Conservation (phyloP, 2,797 vertebrate genomes). For the Champsocephalus esox region DNA sequence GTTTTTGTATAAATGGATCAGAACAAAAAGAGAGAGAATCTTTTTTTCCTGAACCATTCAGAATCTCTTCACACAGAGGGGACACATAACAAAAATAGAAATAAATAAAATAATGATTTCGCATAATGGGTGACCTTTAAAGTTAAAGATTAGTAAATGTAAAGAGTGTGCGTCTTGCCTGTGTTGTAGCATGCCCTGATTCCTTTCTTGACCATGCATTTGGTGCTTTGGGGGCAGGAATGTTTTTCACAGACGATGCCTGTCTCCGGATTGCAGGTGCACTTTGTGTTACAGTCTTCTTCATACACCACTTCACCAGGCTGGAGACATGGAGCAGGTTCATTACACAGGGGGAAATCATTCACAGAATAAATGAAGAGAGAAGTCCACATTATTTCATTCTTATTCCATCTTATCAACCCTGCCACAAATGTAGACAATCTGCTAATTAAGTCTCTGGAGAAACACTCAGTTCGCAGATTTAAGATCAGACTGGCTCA, state of each 20-base stretch:
- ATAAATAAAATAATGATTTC: too few relatives aligned
- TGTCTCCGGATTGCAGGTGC: constrained; percentile 67
- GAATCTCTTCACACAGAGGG: too few relatives aligned
- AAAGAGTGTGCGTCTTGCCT: constrained; percentile 63
- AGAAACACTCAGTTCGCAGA: constrained; percentile 15
- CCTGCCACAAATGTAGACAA: constrained; percentile 13
- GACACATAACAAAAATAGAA: too few relatives aligned
- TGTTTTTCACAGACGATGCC: constrained; percentile 75
- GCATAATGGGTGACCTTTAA: too few relatives aligned
- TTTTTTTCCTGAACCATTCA: too few relatives aligned
- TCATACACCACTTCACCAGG: constrained; percentile 70
- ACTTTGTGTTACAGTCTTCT: constrained; percentile 75
- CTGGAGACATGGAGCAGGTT: constrained; percentile 58
- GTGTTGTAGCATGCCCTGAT: constrained; percentile 69
- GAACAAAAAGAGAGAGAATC: too few relatives aligned
- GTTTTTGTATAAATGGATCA: too few relatives aligned
- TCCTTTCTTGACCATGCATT: constrained; percentile 76
- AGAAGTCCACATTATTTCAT: background rate
- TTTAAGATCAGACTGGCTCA: constrained; percentile 12
- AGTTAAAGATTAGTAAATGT: background rate
- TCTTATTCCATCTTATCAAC: constrained; percentile 9
- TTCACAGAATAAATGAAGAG: background rate
- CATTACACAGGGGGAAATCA: constrained; percentile 5
- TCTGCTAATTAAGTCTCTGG: constrained; percentile 27
- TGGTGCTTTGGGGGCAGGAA: constrained; percentile 67